Conservation (phyloP, 1,140 invertebrate species). For the Lysiphlebus fabarum region DNA sequence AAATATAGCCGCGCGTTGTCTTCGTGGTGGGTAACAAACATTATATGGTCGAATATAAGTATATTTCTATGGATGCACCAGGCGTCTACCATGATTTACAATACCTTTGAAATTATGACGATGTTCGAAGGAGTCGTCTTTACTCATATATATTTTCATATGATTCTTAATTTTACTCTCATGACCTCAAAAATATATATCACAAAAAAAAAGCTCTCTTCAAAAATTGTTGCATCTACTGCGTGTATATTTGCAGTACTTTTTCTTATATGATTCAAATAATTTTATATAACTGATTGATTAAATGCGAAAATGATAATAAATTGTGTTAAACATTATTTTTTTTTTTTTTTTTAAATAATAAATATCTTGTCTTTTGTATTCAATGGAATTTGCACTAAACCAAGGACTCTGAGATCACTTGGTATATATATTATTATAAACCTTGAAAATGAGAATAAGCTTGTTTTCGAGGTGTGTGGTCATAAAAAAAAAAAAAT, state of each 20-base stretch:
- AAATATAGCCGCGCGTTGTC: constrained; percentile 46
- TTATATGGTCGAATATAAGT: constrained; percentile 52
- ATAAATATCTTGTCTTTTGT: too few species aligned
- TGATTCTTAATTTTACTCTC: too few species aligned
- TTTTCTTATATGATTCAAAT: too few species aligned
- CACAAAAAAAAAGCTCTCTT: too few species aligned
- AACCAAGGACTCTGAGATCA: constrained; percentile 11
- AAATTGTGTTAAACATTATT: too few species aligned
- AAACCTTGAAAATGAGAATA: constrained; percentile 9
- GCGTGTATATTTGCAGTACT: too few species aligned
- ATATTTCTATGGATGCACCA: constrained; percentile 51
- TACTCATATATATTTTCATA: too few species aligned
- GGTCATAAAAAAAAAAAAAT: constrained; percentile 20
- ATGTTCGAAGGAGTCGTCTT: constrained; percentile 23
- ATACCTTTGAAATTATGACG: constrained; percentile 48
- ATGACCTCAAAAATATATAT: constrained; percentile 16
- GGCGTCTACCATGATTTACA: constrained; percentile 51
- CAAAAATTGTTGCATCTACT: too few species aligned
- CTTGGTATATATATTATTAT: constrained; percentile 12
- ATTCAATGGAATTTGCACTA: background rate
- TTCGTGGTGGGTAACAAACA: constrained; percentile 46
- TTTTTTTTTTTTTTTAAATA: too few species aligned
- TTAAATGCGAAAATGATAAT: background rate
- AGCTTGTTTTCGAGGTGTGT: constrained; percentile 18
- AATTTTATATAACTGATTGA: too few species aligned